phyloP scores from a whole-genome alignment of 1,140 invertebrate genomes.

The Habropoda laboriosa region DNA sequence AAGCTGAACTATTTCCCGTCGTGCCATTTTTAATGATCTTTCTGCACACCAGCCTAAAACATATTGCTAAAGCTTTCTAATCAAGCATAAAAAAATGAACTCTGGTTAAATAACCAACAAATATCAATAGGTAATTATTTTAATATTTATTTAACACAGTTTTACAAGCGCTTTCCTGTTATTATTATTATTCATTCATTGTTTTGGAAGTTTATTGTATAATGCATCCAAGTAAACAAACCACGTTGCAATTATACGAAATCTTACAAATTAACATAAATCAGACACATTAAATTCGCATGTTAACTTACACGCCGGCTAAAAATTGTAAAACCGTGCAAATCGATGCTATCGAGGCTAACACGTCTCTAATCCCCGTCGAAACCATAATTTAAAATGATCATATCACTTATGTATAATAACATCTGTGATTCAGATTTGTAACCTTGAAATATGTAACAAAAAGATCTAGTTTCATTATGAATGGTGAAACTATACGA shows the following conservation, averaged over 20 bases:
- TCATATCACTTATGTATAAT: slow-evolving; percentile 15
- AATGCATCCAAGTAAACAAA: slow-evolving; percentile 26
- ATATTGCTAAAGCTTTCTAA: slow-evolving; percentile 52
- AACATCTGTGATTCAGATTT: slow-evolving; percentile 13
- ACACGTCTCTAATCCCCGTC: slow-evolving; percentile 47
- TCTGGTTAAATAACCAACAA: slow-evolving; percentile 30
- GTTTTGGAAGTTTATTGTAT: background rate
- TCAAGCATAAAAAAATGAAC: slow-evolving; percentile 39
- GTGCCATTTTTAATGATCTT: slow-evolving; percentile 86
- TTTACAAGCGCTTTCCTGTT: slow-evolving; percentile 29
- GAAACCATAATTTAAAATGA: slow-evolving; percentile 46
- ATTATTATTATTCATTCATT: slow-evolving; percentile 2
- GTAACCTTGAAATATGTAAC: background rate
- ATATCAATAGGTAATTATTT: background rate
- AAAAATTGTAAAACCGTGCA: slow-evolving; percentile 87
- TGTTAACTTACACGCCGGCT: slow-evolving; percentile 85
- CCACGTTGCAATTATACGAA: slow-evolving; percentile 28
- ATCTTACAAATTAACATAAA: background rate
- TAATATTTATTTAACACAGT: slow-evolving; percentile 24
- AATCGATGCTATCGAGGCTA: slow-evolving; percentile 85
- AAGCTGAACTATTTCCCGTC: slow-evolving; percentile 86
- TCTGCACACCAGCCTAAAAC: slow-evolving; percentile 85
- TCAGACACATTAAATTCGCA: background rate
- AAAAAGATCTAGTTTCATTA: slow-evolving; percentile 29
- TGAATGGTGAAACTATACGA: background rate